phyloP scores from a whole-genome alignment of 2,797 vertebrate species.

The Platalea minor region DNA sequence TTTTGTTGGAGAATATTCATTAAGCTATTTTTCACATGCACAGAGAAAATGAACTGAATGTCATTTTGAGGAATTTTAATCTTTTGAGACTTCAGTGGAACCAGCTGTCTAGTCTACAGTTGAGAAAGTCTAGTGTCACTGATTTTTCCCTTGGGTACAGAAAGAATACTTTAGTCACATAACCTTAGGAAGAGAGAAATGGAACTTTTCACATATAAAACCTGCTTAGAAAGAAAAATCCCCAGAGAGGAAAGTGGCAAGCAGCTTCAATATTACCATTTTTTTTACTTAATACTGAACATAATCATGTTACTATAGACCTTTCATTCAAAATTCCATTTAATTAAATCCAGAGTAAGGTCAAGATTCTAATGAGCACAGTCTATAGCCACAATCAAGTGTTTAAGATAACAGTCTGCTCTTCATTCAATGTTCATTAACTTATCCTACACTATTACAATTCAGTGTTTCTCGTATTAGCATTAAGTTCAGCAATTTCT shows the following conservation, averaged over 20 bases:
- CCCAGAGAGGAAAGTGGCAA: not conserved
- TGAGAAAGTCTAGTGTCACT: not conserved
- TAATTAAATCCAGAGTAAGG: slow-evolving; percentile 26
- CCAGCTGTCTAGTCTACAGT: not conserved
- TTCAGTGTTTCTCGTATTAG: not conserved
- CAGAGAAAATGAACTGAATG: not conserved
- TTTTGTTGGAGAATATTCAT: not conserved
- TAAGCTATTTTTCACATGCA: not conserved
- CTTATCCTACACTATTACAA: not conserved
- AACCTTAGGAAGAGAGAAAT: not conserved
- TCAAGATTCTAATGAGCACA: not conserved
- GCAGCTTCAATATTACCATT: not conserved
- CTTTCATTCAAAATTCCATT: slow-evolving; percentile 2
- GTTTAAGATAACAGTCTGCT: not conserved
- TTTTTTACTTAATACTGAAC: not conserved
- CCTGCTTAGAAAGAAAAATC: not conserved
- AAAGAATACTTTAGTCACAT: slow-evolving; percentile 5
- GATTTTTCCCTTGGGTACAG: not conserved
- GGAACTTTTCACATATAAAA: not conserved
- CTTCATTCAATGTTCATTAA: not conserved
- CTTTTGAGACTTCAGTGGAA: slow-evolving; percentile 20
- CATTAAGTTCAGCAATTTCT: not conserved
- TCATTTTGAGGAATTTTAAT: not conserved
- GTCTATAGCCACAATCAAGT: not conserved
- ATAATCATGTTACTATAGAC: not conserved